phyloP scores from a whole-genome alignment of 2,888 invertebrate species.

The Nomada flava region DNA sequence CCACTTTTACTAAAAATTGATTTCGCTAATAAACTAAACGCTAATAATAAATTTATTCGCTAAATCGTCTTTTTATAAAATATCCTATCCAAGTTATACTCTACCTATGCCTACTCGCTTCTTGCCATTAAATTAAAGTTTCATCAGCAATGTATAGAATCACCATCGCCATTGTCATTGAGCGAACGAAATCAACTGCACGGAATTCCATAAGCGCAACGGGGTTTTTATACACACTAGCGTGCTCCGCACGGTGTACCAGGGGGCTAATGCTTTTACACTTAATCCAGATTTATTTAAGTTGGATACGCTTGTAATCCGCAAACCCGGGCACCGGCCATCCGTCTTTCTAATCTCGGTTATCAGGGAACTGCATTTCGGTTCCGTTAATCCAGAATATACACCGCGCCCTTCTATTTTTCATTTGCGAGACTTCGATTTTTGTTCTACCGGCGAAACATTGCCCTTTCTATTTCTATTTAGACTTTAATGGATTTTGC shows the following conservation, averaged over 20 bases:
- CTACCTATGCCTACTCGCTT: too few species aligned
- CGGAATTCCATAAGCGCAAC: background rate
- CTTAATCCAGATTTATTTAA: constrained; percentile 54
- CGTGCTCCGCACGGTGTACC: background rate
- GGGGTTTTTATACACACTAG: background rate
- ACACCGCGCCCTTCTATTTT: constrained; percentile 29
- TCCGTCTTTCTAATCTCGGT: constrained; percentile 52
- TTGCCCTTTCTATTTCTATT: background rate
- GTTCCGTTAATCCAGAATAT: constrained; percentile 39
- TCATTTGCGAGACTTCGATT: background rate
- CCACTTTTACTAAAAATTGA: too few species aligned
- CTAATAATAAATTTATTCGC: too few species aligned
- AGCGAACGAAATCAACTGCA: background rate
- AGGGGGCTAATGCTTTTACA: constrained; percentile 16
- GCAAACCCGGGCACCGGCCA: constrained; percentile 21
- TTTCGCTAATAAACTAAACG: too few species aligned
- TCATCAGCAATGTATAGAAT: background rate
- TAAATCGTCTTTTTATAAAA: too few species aligned
- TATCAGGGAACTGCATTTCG: constrained; percentile 42
- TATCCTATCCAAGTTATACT: too few species aligned
- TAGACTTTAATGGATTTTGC: background rate
- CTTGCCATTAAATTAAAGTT: background rate
- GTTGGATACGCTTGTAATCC: constrained; percentile 41
- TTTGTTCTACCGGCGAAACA: background rate
- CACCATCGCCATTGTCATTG: background rate